Evolutionary conservation across 2,888 invertebrate species (phyloP), one percentile per base, ranked within the genome.

Genomic region (Suillia variegata): DNA sequence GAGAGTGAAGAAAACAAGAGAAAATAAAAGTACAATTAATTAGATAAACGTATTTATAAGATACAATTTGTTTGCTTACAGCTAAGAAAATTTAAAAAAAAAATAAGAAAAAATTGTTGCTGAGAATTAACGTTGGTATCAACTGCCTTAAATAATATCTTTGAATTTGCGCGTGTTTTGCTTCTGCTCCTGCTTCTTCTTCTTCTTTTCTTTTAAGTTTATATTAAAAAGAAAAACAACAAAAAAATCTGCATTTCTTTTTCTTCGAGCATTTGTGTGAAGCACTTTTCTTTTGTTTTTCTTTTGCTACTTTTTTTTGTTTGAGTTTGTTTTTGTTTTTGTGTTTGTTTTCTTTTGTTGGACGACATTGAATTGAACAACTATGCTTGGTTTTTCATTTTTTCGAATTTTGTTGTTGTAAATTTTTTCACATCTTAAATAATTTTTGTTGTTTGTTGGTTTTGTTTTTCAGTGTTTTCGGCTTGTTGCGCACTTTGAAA

Each of bases 351-450:
- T 58, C n/a, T 65, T 69, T 68, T 68, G 70, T 69, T 78, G 76
- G 79, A 77, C 78, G 77, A 77, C 77, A 77, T 77, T 77, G 73
- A 77, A 74, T 77, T 74, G 71, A 70, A 70, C 73, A 66, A 65
- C 64, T 70, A 70, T 58, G 58, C 54, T 60, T 59, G 21, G 54
- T 52, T 51, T 34, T 42, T 24, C 22, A 56, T 62, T 22, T 24
- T 8, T 45, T 42, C 22, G 5, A 38, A 38, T 42, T 54, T 47
- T 24, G n/a, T n/a, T n/a, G n/a, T n/a, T n/a, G n/a, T n/a, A n/a
- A n/a, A n/a, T n/a, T n/a, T n/a, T n/a, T n/a, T n/a, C n/a, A n/a
- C n/a, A n/a, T n/a, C n/a, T n/a, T n/a, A n/a, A n/a, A n/a, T n/a
- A n/a, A n/a, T n/a, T n/a, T n/a, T n/a, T n/a, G n/a, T n/a, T n/a